Evolutionary conservation across 2,797 vertebrate genomes (phyloP).

Genomic region (Kryptopterus vitreolus): DNA sequence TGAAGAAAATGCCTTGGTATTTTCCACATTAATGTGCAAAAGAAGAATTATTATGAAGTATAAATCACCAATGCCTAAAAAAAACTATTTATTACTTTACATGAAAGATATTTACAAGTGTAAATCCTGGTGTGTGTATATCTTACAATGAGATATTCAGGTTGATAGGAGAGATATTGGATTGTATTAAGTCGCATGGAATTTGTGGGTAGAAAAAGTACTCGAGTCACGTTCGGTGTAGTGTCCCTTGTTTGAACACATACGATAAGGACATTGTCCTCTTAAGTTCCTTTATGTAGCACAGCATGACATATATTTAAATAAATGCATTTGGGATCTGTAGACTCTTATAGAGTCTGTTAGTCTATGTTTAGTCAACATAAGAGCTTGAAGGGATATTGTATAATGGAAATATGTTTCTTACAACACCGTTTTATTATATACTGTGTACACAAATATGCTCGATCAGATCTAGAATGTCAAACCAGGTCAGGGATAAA

Average conservation of each 20-base stretch:
- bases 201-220: too few relatives aligned
- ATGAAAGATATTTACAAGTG: too few relatives aligned
- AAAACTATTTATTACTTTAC: too few relatives aligned
- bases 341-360: constrained; percentile 36
- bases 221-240: too few relatives aligned
- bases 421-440: neutral
- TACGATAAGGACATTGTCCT: constrained; percentile 26
- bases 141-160: too few relatives aligned
- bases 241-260: neutral
- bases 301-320: constrained; percentile 53
- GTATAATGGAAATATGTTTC: constrained; percentile 14
- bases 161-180: too few relatives aligned
- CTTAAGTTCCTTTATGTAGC: constrained; percentile 37
- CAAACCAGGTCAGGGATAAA: neutral
- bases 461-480: neutral
- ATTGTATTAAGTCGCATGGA: too few relatives aligned
- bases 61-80: too few relatives aligned
- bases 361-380: constrained; percentile 40
- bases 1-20: too few relatives aligned
- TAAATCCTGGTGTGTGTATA: too few relatives aligned
- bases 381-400: constrained; percentile 28
- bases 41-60: too few relatives aligned
- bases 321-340: constrained; percentile 42
- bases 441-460: constrained; percentile 17
- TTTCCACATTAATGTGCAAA: too few relatives aligned